Conservation (phyloP, 2,113 vertebrate species). For the Nothobranchius furzeri region DNA sequence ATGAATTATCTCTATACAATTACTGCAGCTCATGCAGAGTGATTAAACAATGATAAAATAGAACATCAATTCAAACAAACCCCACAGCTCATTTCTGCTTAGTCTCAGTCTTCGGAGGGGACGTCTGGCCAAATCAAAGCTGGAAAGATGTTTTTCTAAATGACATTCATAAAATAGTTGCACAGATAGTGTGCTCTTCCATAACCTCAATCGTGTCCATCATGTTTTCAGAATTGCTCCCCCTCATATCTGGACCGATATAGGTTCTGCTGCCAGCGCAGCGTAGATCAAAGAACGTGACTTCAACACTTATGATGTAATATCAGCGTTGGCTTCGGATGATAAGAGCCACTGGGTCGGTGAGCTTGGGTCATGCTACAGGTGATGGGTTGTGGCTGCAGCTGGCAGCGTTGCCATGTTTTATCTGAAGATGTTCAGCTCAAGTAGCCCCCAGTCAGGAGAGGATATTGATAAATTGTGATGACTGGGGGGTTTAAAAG, state of each 20-base stretch:
- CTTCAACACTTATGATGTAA: neutral
- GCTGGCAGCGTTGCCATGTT: conserved; percentile 12
- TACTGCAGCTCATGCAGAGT: neutral
- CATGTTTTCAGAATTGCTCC: neutral
- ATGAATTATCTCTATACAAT: too few relatives aligned
- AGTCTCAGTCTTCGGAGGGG: neutral
- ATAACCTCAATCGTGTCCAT: conserved; percentile 6
- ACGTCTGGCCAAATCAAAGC: neutral
- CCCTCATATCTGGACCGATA: neutral
- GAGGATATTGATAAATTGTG: neutral
- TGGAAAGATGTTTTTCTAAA: neutral
- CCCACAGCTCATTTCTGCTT: conserved; percentile 4
- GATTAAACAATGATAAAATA: conserved; percentile 26
- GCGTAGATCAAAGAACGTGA: neutral
- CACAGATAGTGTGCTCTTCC: neutral
- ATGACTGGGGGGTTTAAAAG: neutral
- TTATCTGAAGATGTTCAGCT: neutral
- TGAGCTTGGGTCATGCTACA: neutral
- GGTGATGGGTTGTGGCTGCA: neutral
- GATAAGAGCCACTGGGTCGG: neutral
- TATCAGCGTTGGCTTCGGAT: conserved; percentile 3
- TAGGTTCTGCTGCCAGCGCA: neutral
- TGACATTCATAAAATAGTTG: neutral
- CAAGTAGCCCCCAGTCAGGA: neutral
- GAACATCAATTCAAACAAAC: conserved; percentile 3